Evolutionary conservation across 2,113 vertebrate species (phyloP).

Genomic region (Scomber colias): DNA sequence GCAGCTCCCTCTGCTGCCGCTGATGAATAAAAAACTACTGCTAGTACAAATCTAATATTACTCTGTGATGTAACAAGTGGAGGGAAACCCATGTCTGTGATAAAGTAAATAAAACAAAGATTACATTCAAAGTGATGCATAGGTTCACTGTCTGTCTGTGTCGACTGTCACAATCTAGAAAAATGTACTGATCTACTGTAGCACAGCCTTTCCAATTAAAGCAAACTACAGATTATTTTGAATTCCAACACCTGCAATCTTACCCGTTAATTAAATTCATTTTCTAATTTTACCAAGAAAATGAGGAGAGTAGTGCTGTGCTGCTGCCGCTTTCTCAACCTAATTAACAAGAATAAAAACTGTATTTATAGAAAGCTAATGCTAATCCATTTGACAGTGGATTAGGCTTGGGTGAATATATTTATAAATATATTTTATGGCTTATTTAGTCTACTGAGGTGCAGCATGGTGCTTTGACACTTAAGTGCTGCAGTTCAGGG

Average conservation of each 20-base stretch:
- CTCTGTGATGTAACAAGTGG: slow-evolving; percentile 31
- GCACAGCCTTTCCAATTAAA: slow-evolving; percentile 24
- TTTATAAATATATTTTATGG: slow-evolving; percentile 52
- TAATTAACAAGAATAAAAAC: slow-evolving; percentile 65
- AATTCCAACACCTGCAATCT: slow-evolving; percentile 42
- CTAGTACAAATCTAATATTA: slow-evolving; percentile 51
- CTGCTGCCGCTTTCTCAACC: slow-evolving; percentile 46
- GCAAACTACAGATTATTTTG: slow-evolving; percentile 19
- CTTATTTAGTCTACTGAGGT: slow-evolving; percentile 47
- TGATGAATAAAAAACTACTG: slow-evolving; percentile 59
- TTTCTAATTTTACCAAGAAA: slow-evolving; percentile 54
- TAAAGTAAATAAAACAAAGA: slow-evolving; percentile 46
- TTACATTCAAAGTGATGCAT: slow-evolving; percentile 13
- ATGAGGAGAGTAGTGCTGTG: slow-evolving; percentile 8
- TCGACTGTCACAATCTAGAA: slow-evolving; percentile 5
- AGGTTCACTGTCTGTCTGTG: slow-evolving; percentile 25
- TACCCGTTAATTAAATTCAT: slow-evolving; percentile 49
- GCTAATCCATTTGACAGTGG: slow-evolving; percentile 70
- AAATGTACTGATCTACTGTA: not conserved
- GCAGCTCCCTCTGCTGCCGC: slow-evolving; percentile 78
- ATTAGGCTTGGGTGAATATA: slow-evolving; percentile 21
- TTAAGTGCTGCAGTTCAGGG: no score
- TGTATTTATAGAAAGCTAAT: slow-evolving; percentile 71
- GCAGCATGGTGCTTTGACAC: slow-evolving; percentile 26
- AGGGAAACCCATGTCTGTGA: slow-evolving; percentile 26